phyloP scores from a whole-genome alignment of 2,113 vertebrate species.

The Tricholaema leucomelas region DNA sequence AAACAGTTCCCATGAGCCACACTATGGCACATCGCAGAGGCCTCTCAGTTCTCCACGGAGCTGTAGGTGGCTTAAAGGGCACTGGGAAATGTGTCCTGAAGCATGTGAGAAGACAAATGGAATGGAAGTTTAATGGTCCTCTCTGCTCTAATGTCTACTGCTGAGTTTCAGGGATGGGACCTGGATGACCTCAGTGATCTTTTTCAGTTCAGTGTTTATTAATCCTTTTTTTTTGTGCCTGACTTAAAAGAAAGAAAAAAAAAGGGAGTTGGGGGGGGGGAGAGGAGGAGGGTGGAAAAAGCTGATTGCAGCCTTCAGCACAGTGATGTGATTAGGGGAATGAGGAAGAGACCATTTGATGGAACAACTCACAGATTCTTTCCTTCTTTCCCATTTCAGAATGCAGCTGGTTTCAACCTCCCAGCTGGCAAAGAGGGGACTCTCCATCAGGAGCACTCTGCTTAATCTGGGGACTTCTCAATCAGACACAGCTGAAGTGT shows the following conservation, averaged over 20 bases:
- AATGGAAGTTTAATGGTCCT: background rate
- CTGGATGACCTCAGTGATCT: background rate
- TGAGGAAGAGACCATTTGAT: conserved; percentile 1
- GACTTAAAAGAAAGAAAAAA: background rate
- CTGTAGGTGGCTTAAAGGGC: background rate
- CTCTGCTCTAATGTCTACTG: background rate
- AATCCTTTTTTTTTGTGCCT: background rate
- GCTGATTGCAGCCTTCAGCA: conserved; percentile 12
- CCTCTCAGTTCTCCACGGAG: background rate
- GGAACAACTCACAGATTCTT: background rate
- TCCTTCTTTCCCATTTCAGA: background rate
- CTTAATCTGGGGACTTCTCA: conserved; percentile 36
- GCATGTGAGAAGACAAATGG: background rate
- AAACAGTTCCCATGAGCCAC: background rate
- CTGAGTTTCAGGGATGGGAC: background rate
- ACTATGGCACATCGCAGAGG: background rate
- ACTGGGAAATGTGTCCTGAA: background rate
- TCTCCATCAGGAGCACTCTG: background rate
- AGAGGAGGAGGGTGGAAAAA: background rate
- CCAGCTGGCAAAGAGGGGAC: conserved; percentile 28
- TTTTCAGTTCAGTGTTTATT: background rate
- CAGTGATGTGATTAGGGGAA: conserved; percentile 12
- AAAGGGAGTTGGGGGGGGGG: no score
- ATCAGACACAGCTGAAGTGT: conserved; percentile 29
- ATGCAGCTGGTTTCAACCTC: conserved; percentile 28